phyloP scores from a whole-genome alignment of 1,140 invertebrate genomes.

The Holotrichia oblita region DNA sequence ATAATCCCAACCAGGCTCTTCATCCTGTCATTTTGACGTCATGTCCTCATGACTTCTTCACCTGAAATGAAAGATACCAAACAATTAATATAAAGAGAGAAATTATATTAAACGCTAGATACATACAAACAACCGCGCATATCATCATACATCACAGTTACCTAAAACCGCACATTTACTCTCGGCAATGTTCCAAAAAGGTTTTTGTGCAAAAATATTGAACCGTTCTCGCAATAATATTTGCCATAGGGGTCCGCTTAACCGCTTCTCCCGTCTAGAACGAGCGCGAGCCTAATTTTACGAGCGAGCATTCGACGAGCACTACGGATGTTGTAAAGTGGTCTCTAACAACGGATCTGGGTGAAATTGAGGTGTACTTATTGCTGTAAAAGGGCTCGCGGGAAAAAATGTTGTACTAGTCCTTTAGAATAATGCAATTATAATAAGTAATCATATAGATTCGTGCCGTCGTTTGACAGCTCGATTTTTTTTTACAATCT shows the following conservation, averaged over 20 bases:
- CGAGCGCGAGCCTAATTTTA: neutral
- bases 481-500: no score
- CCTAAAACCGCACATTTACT: no score
- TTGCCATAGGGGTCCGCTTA: neutral
- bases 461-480: no score
- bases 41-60: neutral
- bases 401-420: no score
- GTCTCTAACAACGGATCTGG: no score
- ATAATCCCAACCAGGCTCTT: slow-evolving; percentile 30
- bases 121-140: no score
- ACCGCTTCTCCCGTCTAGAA: no score
- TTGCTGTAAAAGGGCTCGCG: no score
- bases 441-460: no score
- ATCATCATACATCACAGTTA: no score
- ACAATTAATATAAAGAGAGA: neutral
- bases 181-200: neutral
- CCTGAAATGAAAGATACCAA: neutral
- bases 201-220: neutral
- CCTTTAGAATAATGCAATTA: no score
- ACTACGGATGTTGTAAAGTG: neutral
- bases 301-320: neutral
- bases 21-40: slow-evolving; percentile 20
- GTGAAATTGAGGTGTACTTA: no score
- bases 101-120: neutral
- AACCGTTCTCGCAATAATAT: neutral